Percentiles rank a stretch among this genome's conserved stretches.
phyloP scores from a whole-genome alignment of 2,888 invertebrate genomes.

The Eristalis arbustorum region DNA sequence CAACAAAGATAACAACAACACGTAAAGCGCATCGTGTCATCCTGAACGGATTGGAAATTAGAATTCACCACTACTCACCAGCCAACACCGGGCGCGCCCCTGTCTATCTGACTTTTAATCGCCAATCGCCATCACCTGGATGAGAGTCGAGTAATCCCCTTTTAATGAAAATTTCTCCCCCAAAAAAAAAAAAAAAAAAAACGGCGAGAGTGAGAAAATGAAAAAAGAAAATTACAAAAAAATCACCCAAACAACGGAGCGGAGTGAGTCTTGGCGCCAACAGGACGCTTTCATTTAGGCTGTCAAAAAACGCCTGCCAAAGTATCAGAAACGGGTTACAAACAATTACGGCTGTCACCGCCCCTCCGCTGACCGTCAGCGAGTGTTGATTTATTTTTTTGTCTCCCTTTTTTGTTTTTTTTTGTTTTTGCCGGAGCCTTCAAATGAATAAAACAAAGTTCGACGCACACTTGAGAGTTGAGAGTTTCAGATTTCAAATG shows the following conservation, averaged over 20 bases:
- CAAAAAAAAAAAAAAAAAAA: conserved; percentile 8
- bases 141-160: conserved; percentile 45
- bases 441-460: conserved; percentile 50
- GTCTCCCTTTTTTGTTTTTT: too few species aligned
- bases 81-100: too few species aligned
- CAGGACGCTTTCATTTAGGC: conserved; percentile 40
- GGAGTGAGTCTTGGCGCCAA: conserved; percentile 43
- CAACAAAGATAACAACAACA: conserved; percentile 16
- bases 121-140: conserved; percentile 55
- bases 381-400: conserved; percentile 26
- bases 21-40: conserved; percentile 53
- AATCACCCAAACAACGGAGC: neutral
- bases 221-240: neutral
- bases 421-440: conserved; percentile 31
- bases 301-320: conserved; percentile 55
- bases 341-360: conserved; percentile 41
- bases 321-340: conserved; percentile 35
- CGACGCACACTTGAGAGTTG: conserved; percentile 27
- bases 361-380: neutral
- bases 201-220: neutral
- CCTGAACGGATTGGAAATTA: conserved; percentile 65
- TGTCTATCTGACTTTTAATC: conserved; percentile 46
- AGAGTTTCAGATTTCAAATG: conserved; percentile 59
- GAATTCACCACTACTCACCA: conserved; percentile 27
- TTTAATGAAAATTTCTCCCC: conserved; percentile 43